Percentiles rank a stretch among this genome's conserved stretches.
These are phyloP conservation scores for Ceratitis capitata DNA, from an alignment of 1,140 invertebrate species.

Conservation along the genomic window DNA sequence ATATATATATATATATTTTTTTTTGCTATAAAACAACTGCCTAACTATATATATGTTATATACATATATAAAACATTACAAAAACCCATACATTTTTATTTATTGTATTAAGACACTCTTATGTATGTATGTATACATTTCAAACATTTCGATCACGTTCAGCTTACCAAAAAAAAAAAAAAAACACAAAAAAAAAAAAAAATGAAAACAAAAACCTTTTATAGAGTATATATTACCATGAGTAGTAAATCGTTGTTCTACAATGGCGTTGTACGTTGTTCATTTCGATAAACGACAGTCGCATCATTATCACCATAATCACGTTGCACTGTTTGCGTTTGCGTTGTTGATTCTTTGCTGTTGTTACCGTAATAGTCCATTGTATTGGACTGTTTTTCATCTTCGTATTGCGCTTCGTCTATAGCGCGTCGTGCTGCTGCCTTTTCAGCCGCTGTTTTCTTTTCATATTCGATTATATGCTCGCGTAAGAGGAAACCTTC, in stretches of 20 bases:
- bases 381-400: neutral
- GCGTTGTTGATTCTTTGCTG: neutral
- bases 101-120: too few relatives aligned
- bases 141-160: neutral
- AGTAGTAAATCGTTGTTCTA: constrained; percentile 33
- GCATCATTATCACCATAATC: constrained; percentile 10
- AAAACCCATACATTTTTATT: neutral
- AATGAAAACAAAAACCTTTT: neutral
- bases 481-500: constrained; percentile 88
- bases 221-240: neutral
- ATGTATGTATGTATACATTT: neutral
- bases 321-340: neutral
- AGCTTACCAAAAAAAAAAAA: too few relatives aligned
- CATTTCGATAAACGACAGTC: constrained; percentile 24
- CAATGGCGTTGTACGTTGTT: constrained; percentile 42
- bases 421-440: constrained; percentile 34
- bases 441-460: constrained; percentile 44
- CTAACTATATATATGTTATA: too few relatives aligned
- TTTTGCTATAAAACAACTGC: neutral
- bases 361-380: constrained; percentile 10
- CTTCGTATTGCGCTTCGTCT: constrained; percentile 36
- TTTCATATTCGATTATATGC: constrained; percentile 82
- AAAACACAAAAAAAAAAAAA: too few relatives aligned
- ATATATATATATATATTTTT: too few relatives aligned
- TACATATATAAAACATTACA: too few relatives aligned